Evolutionary conservation across 2,113 vertebrate species (phyloP).

Genomic region (Laticauda colubrina): DNA sequence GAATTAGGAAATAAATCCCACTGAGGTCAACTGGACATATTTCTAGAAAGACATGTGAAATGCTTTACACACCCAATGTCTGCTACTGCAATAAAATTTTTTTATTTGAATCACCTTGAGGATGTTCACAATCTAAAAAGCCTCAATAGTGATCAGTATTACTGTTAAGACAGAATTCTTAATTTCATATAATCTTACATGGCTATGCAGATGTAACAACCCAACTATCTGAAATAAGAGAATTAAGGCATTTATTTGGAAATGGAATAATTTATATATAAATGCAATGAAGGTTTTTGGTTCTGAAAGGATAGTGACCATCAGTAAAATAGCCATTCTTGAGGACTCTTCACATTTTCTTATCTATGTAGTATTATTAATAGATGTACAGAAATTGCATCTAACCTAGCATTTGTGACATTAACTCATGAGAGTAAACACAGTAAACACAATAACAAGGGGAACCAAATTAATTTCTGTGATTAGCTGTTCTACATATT

Average conservation of each 20-base stretch:
- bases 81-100: fast-evolving
- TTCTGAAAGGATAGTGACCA: neutral
- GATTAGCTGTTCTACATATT: neutral
- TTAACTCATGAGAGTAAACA: conserved; percentile 2
- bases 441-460: neutral
- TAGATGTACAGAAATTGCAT: neutral
- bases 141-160: neutral
- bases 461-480: neutral
- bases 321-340: neutral
- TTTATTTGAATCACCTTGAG: neutral
- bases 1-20: neutral
- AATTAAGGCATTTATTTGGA: neutral
- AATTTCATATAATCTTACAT: neutral
- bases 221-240: neutral
- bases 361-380: neutral
- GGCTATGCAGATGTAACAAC: neutral
- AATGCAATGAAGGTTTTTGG: neutral
- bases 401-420: fast-evolving
- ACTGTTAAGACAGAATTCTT: conserved; percentile 1
- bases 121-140: neutral
- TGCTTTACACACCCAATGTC: neutral
- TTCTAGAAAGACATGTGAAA: neutral
- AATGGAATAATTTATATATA: neutral
- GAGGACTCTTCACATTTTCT: neutral
- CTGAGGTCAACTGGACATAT: neutral